phyloP scores from a whole-genome alignment of 2,797 vertebrate species.

The Poeciliopsis presidionis region DNA sequence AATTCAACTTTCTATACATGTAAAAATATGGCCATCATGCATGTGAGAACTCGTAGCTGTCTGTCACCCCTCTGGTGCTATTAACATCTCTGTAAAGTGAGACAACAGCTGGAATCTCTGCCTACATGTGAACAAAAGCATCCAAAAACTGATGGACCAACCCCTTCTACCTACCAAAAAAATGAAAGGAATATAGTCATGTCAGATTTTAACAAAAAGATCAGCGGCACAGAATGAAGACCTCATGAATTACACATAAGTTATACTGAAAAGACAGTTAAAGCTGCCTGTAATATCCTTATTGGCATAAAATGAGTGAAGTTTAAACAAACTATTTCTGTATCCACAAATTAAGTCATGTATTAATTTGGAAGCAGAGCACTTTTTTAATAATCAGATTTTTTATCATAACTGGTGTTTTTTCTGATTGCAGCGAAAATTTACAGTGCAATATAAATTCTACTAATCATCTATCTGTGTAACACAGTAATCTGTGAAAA shows the following conservation, averaged over 20 bases:
- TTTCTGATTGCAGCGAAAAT: neutral
- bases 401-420: neutral
- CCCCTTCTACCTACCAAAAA: no score
- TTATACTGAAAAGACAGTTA: neutral
- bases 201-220: neutral
- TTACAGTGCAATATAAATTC: neutral
- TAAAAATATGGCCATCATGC: slow-evolving; percentile 39
- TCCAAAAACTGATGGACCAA: slow-evolving; percentile 9
- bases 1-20: slow-evolving; percentile 19
- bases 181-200: no score
- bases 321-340: neutral
- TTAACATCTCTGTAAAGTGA: slow-evolving; percentile 4
- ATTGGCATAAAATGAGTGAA: neutral
- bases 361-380: neutral
- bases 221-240: neutral
- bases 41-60: slow-evolving; percentile 34
- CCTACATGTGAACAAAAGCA: slow-evolving; percentile 9
- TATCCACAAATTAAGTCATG: neutral
- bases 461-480: neutral
- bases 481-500: neutral
- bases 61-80: slow-evolving; percentile 14
- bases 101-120: slow-evolving; percentile 13
- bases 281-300: neutral
- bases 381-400: neutral
- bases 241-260: neutral